Base-by-base conservation (phyloP, 1,140 invertebrate species). In the Aphaenogaster floridana region DNA sequence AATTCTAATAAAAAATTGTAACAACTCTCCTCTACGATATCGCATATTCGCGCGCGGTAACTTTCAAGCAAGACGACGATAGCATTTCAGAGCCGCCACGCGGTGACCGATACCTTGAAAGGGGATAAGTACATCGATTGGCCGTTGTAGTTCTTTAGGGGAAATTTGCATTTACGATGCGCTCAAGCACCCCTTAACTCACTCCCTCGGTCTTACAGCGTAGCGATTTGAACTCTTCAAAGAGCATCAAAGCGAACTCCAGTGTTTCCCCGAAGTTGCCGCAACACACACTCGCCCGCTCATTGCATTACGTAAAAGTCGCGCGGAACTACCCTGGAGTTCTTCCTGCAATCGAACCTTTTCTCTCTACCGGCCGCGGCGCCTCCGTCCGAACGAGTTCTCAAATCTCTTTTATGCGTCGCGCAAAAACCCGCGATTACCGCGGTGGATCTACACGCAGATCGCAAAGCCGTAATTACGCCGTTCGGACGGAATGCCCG, bases 201-300 rank as follows among this genome's bases (percentile, higher is more conserved):
- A 7, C 63, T 81, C 48, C 17, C 28, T 15, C 48, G 15, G 68
- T 83, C 64, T 74, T 83, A 83, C 17, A 15, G n/a, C 28, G 68
- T 83, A 74, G 42, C 78, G 68, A 76, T 84, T 63, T 84, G 42
- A 84, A 84, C 69, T 84, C 69, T 84, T 84, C 69, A 76, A 76
- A 84, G 80, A 63, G 39, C 64, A 71, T 57, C 48, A 81, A 81
- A 81, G 69, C 42, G 69, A 13, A 63, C 69, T 84, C 69, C 54
- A 36, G n/a, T 84, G 54, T 84, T 69, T 76, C 57, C 42, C 28
- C 45, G 39, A 84, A 84, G 80, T 84, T 84, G 54, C 80, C 69
- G 54, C 69, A 84, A 61, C 69, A 50, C 54, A 84, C 28, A 74
- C 80, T 39, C 42, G 17, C 42, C 34, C 42, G 17, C 42, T 76